Percentiles rank a stretch among this genome's conserved stretches.
Evolutionary conservation across 2,888 invertebrate genomes (phyloP).

Genomic region (Spisula subtruncata): DNA sequence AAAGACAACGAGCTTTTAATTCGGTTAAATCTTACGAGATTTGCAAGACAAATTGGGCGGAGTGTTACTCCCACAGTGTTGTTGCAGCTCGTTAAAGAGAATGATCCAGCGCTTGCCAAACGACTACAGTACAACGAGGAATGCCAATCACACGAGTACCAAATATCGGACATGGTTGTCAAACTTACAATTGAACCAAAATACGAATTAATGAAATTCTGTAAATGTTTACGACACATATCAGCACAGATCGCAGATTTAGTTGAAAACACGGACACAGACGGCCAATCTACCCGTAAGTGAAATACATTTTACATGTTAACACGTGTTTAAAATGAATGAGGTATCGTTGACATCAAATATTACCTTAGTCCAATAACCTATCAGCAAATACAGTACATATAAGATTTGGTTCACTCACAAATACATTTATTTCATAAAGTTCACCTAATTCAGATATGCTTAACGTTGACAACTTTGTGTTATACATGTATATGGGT

Average conservation of each 20-base stretch:
- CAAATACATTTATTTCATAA: too few relatives aligned
- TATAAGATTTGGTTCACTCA: too few relatives aligned
- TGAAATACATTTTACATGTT: neutral
- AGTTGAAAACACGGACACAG: slow-evolving; percentile 33
- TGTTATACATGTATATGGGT: too few relatives aligned
- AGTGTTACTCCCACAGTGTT: neutral
- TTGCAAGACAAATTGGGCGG: neutral
- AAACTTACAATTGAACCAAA: slow-evolving; percentile 11
- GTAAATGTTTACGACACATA: slow-evolving; percentile 23
- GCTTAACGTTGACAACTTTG: too few relatives aligned
- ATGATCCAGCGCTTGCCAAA: neutral
- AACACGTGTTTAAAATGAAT: too few relatives aligned
- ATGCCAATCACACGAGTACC: slow-evolving; percentile 14
- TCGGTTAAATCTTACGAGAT: slow-evolving; percentile 12
- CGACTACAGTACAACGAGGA: neutral
- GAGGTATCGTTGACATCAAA: too few relatives aligned
- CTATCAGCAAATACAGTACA: too few relatives aligned
- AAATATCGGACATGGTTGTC: neutral
- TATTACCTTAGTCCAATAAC: too few relatives aligned
- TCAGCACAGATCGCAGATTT: slow-evolving; percentile 40
- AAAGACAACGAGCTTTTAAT: slow-evolving; percentile 28
- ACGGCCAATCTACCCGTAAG: slow-evolving; percentile 35
- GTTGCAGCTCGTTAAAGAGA: slow-evolving; percentile 15
- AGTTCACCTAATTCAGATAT: too few relatives aligned
- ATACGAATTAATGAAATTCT: slow-evolving; percentile 29